A percentile compares a stretch with the other conserved stretches of the same genome.
phyloP scores from a whole-genome alignment of 2,113 vertebrate species.

The Herpetotheres cachinnans region DNA sequence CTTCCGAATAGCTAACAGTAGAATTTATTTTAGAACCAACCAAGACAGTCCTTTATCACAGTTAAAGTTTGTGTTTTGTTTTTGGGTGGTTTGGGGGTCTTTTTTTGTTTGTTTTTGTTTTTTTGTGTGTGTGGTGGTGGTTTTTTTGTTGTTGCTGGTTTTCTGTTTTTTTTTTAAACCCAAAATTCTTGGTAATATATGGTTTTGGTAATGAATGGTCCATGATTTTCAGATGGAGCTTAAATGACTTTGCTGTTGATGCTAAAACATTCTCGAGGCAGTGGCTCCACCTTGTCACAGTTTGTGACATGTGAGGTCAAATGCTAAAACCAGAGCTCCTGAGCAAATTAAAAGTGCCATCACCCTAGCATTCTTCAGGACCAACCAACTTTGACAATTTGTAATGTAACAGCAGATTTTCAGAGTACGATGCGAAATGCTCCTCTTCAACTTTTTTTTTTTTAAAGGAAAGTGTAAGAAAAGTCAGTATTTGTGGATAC shows the following conservation, averaged over 20 bases:
- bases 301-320: background rate
- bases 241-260: background rate
- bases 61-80: background rate
- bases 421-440: background rate
- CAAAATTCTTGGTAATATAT: background rate
- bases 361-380: background rate
- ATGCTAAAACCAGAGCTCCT: background rate
- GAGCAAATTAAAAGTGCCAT: background rate
- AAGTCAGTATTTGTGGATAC: background rate
- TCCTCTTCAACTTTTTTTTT: background rate
- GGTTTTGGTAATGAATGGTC: background rate
- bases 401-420: background rate
- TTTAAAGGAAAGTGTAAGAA: background rate
- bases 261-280: background rate
- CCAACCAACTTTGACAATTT: background rate
- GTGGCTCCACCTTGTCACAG: background rate
- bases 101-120: too few relatives aligned
- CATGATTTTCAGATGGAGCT: background rate
- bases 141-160: too few relatives aligned
- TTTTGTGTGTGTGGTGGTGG: too few relatives aligned
- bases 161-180: background rate
- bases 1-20: background rate
- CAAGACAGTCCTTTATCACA: background rate
- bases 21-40: background rate
- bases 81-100: background rate